Evolutionary conservation across 2,888 invertebrate species (phyloP), one percentile per base, ranked within the genome.

Genomic region (Pteria penguin): DNA sequence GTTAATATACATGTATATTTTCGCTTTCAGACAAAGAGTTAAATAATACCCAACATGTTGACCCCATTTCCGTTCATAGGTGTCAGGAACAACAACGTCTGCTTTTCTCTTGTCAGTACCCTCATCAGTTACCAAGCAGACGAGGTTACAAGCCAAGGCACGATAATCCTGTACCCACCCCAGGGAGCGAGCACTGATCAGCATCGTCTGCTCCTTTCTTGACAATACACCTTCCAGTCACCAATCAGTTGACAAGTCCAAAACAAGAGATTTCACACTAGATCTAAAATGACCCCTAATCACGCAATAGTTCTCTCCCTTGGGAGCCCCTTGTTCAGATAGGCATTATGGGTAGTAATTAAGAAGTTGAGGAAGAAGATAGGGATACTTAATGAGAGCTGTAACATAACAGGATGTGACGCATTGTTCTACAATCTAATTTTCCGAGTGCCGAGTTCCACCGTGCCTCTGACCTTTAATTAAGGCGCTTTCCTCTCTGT

Each of bases 361-460:
- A 45, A 45, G 45, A 45, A 8, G 45, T 29, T 74, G 60, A 70
- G 70, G 60, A 70, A 61, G 61, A 27, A 60, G 57, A 36, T 45
- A 36, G 18, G 29, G 32, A 27, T 36, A 8, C 24, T 27, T 70
- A 70, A 70, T 60, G 70, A 70, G 36, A 24, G 18, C 24, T 45
- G 45, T 29, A 36, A 60, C 55, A 60, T 60, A 70, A 70, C 60
- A 70, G 70, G 70, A 70, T 26, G 45, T 60, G 36, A 70, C 61
- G 45, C 52, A 70, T 60, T 60, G 70, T 36, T 58, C 57, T 33
- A 54, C 60, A 70, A 70, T 70, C 70, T 29, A 70, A 70, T 60
- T 36, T 70, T 70, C 5, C 8, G 60, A 60, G 60, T 60, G 60
- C 60, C 11, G 18, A 45, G 58, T 24, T 26, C 22, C n/a, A 58